These are phyloP conservation scores for Chironex yamaguchii DNA, from an alignment of 30 jellyfish, hydroid and myxozoan genomes.

Conservation along the genomic window DNA sequence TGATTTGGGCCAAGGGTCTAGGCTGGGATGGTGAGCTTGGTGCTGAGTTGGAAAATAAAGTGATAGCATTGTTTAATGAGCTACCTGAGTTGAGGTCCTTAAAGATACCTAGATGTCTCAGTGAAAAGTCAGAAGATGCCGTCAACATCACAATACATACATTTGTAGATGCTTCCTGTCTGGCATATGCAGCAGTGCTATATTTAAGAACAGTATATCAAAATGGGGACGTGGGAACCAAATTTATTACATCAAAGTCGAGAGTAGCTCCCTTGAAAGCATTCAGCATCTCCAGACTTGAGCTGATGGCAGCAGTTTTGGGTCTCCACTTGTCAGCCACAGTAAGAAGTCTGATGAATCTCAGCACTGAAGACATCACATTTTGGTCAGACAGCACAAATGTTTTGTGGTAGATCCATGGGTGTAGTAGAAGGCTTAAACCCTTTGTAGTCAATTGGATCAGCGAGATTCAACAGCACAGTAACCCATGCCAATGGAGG, in stretches of 20 bases:
- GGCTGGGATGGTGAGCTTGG: slow-evolving; percentile 43
- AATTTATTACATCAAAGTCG: slow-evolving; percentile 10
- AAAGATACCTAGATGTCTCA: slow-evolving; percentile 15
- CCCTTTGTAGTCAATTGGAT: slow-evolving; percentile 42
- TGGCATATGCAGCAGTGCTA: slow-evolving; percentile 29
- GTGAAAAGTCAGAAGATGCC: background rate
- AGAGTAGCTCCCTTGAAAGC: slow-evolving; percentile 48
- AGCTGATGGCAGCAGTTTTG: slow-evolving; percentile 18
- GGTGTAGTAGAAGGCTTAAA: slow-evolving; percentile 8
- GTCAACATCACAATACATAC: background rate
- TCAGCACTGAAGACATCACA: background rate
- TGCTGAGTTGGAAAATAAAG: slow-evolving; percentile 24
- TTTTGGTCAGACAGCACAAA: slow-evolving; percentile 52
- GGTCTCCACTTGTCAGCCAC: background rate
- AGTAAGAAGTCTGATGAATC: background rate
- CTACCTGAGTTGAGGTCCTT: background rate
- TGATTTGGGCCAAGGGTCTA: slow-evolving; percentile 20
- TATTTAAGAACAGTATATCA: slow-evolving; percentile 13
- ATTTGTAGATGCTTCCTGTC: slow-evolving; percentile 32
- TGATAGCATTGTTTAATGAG: slow-evolving; percentile 19
- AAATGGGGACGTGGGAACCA: background rate
- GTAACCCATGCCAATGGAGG: slow-evolving; percentile 13
- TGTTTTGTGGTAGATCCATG: slow-evolving; percentile 33
- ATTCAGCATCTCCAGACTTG: slow-evolving; percentile 27
- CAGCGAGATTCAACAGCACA: slow-evolving; percentile 9